Evolutionary conservation across 2,797 vertebrate species (phyloP).

Genomic region (Paedocypris micromegethes): DNA sequence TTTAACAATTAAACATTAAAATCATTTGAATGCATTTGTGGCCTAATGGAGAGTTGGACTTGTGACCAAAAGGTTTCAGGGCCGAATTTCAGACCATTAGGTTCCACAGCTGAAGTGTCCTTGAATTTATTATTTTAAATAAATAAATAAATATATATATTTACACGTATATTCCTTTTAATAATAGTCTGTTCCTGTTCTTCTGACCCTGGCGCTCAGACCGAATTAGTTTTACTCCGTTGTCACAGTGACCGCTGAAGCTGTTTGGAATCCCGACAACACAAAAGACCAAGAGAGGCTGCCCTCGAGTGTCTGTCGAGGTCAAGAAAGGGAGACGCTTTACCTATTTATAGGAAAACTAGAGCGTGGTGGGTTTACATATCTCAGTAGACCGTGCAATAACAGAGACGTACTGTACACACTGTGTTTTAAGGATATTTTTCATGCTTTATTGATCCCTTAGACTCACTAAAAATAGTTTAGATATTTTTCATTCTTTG

Average conservation of each 20-base stretch:
- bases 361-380: conserved; percentile 1
- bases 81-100: no score
- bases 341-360: conserved; percentile 23
- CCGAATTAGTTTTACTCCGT: conserved; percentile 63
- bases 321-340: conserved; percentile 30
- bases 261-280: conserved; percentile 53
- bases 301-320: conserved; percentile 66
- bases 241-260: conserved; percentile 51
- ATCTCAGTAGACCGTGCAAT: background rate
- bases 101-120: no score
- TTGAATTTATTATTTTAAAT: no score
- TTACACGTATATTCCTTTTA: no score
- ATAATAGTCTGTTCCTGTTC: conserved; percentile 17
- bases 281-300: conserved; percentile 59
- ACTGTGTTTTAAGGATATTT: background rate
- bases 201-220: conserved; percentile 43
- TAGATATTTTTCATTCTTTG: no score
- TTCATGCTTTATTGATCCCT: background rate
- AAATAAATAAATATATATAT: no score
- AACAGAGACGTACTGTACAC: background rate
- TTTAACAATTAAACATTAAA: no score
- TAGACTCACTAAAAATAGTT: no score
- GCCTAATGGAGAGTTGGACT: no score
- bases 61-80: no score
- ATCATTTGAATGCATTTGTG: no score